Evolutionary conservation across 2,797 vertebrate species (phyloP).

Genomic region (Sylvia borin): DNA sequence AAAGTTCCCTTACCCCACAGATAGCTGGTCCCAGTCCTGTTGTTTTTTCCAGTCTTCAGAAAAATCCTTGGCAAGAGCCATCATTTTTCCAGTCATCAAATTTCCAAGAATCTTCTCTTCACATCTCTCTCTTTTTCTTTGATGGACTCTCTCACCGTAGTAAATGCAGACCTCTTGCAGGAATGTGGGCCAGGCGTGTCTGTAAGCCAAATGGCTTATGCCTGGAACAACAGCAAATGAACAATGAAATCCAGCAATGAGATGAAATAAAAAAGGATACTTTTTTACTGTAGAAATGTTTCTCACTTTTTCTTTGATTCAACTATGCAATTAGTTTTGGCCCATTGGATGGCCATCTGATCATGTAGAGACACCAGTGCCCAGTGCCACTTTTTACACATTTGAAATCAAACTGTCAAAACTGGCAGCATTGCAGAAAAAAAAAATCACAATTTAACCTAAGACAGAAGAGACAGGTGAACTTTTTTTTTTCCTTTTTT

Average conservation of each 20-base stretch:
- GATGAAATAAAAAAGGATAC: background rate
- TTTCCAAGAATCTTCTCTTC: slow-evolving; percentile 60
- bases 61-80: slow-evolving; percentile 73
- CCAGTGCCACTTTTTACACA: background rate
- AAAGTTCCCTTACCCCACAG: slow-evolving; percentile 68
- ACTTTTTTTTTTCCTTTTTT: background rate
- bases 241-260: slow-evolving; percentile 8
- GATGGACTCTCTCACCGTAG: slow-evolving; percentile 48
- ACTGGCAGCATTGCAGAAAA: background rate
- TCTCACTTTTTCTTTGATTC: background rate
- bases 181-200: slow-evolving; percentile 1
- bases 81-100: slow-evolving; percentile 60
- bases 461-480: background rate
- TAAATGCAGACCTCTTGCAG: slow-evolving; percentile 56
- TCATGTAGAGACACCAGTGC: background rate
- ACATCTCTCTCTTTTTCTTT: slow-evolving; percentile 50
- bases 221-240: slow-evolving; percentile 45
- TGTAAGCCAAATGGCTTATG: slow-evolving; percentile 57
- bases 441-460: background rate
- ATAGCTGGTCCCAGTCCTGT: slow-evolving; percentile 53
- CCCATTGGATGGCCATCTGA: background rate
- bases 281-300: background rate
- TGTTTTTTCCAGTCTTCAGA: slow-evolving; percentile 70
- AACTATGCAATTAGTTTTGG: background rate
- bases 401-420: background rate